phyloP scores from a whole-genome alignment of 1,140 invertebrate genomes.

The Zaprionus ghesquierei region DNA sequence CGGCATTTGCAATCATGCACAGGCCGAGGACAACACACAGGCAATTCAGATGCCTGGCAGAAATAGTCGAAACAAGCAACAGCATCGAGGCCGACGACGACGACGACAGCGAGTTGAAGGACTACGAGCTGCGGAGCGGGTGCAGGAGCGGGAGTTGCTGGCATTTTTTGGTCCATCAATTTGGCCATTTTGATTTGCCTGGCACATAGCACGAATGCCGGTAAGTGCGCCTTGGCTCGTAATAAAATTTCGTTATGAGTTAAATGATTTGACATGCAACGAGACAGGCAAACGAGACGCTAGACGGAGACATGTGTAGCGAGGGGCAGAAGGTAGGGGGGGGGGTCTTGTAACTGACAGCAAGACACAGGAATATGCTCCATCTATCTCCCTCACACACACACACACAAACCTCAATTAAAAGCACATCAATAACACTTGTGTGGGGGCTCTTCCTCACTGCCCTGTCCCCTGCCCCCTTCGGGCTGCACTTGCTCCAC shows the following conservation, averaged over 20 bases:
- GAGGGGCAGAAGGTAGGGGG: background rate
- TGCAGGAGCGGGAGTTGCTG: conserved; percentile 15
- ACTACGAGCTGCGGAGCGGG: background rate
- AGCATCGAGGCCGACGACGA: conserved; percentile 54
- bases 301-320: conserved; percentile 6
- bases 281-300: conserved; percentile 15
- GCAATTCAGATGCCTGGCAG: conserved; percentile 56
- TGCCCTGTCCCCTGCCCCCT: background rate
- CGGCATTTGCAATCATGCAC: conserved; percentile 33
- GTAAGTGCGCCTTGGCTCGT: conserved; percentile 66
- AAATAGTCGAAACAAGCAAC: conserved; percentile 69
- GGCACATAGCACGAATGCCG: conserved; percentile 67
- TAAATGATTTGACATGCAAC: conserved; percentile 64
- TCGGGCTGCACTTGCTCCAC: background rate
- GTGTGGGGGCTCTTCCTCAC: background rate
- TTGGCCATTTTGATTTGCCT: conserved; percentile 67
- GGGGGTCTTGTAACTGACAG: conserved; percentile 46
- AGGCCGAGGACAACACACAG: conserved; percentile 30
- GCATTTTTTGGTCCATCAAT: conserved; percentile 53
- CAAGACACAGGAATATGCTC: conserved; percentile 22
- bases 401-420: conserved; percentile 68
- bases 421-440: conserved; percentile 78
- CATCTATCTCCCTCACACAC: background rate
- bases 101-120: background rate
- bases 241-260: conserved; percentile 74